phyloP scores from a whole-genome alignment of 2,113 vertebrate species.

The Xenopus borealis region DNA sequence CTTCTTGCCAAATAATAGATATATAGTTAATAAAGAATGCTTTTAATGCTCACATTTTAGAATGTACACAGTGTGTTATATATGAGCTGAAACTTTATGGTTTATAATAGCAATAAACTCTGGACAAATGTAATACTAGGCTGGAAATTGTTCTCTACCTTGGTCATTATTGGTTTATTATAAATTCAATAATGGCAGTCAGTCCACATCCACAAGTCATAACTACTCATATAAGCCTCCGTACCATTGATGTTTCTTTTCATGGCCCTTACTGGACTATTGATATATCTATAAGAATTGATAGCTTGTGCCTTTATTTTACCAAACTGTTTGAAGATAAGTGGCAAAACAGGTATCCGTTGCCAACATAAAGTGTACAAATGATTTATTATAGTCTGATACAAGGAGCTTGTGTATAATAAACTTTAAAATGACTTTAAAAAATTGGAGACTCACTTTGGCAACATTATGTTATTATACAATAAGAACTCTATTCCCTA shows the following conservation, averaged over 20 bases:
- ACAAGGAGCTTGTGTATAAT: neutral
- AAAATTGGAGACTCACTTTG: no score
- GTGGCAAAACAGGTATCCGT: neutral
- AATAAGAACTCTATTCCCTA: no score
- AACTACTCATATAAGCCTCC: slow-evolving; percentile 37
- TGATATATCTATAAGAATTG: slow-evolving; percentile 43
- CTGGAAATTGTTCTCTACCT: slow-evolving; percentile 41
- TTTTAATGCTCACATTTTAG: slow-evolving; percentile 31
- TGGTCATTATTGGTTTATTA: slow-evolving; percentile 45
- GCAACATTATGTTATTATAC: no score
- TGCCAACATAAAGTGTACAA: slow-evolving; percentile 1
- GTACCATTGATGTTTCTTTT: slow-evolving; percentile 20
- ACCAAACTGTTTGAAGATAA: slow-evolving; percentile 28
- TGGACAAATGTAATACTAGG: slow-evolving; percentile 44
- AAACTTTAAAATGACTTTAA: neutral
- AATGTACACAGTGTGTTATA: slow-evolving; percentile 34
- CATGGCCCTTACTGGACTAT: slow-evolving; percentile 42
- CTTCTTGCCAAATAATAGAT: slow-evolving; percentile 31
- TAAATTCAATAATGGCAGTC: slow-evolving; percentile 45
- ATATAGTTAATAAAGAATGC: slow-evolving; percentile 32
- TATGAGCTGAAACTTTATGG: slow-evolving; percentile 39
- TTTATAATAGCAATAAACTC: slow-evolving; percentile 44
- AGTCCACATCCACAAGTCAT: slow-evolving; percentile 40
- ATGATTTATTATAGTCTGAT: neutral
- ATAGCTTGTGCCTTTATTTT: slow-evolving; percentile 36